phyloP scores from a whole-genome alignment of 2,888 invertebrate species.

The Malthinus flaveolus region DNA sequence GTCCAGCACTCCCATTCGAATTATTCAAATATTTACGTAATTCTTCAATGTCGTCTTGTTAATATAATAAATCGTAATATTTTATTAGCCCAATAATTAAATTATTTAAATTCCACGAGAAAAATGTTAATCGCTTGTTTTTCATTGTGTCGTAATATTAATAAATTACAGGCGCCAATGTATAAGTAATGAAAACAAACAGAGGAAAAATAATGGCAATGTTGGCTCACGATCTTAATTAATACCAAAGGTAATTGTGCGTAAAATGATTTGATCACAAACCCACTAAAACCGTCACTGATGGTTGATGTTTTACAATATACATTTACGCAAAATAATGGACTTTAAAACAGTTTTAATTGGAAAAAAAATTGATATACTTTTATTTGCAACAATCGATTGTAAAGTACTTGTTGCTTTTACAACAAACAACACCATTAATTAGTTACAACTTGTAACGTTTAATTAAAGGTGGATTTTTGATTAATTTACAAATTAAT shows the following conservation, averaged over 20 bases:
- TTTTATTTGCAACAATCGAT: slow-evolving; percentile 1
- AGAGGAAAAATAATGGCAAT: slow-evolving; percentile 7
- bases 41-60: slow-evolving; percentile 30
- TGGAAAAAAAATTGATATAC: slow-evolving; percentile 16
- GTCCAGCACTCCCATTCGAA: slow-evolving; percentile 34
- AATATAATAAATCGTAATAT: slow-evolving; percentile 27
- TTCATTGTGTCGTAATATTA: too few relatives aligned
- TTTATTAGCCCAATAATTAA: not conserved
- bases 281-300: slow-evolving; percentile 12
- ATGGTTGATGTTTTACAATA: slow-evolving; percentile 15
- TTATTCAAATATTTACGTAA: slow-evolving; percentile 37
- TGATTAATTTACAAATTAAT: too few relatives aligned
- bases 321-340: slow-evolving; percentile 20
- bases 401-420: too few relatives aligned
- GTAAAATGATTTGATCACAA: slow-evolving; percentile 20
- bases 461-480: too few relatives aligned
- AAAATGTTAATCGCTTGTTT: too few relatives aligned
- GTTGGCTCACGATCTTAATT: slow-evolving; percentile 19
- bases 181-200: slow-evolving; percentile 14
- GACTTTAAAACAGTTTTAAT: slow-evolving; percentile 19
- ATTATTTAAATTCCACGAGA: not conserved
- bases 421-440: too few relatives aligned
- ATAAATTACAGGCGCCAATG: slow-evolving; percentile 18
- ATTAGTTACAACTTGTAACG: too few relatives aligned
- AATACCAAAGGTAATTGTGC: slow-evolving; percentile 19